phyloP scores from a whole-genome alignment of 2,113 vertebrate genomes.

The Saguinus midas region DNA sequence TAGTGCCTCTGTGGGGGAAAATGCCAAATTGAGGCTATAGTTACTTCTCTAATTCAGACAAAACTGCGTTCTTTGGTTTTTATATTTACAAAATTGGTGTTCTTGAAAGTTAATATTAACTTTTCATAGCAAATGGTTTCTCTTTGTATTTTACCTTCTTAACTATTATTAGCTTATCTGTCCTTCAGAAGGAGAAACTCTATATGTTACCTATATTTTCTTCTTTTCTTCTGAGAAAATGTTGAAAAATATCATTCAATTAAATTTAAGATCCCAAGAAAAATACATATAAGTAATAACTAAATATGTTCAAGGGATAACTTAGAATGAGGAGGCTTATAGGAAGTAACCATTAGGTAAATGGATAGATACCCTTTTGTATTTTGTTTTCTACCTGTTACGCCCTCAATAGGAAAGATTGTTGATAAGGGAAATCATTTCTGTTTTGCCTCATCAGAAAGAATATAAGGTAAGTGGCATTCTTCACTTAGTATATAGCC shows the following conservation, averaged over 20 bases:
- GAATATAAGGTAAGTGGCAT: background rate
- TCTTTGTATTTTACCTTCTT: background rate
- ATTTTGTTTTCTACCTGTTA: background rate
- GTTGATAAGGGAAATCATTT: background rate
- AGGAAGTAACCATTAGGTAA: background rate
- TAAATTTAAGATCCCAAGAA: slow-evolving; percentile 19
- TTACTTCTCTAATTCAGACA: slow-evolving; percentile 35
- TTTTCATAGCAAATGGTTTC: background rate
- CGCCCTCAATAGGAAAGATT: background rate
- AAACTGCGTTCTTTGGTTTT: background rate
- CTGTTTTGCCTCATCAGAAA: background rate
- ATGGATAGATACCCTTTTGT: background rate
- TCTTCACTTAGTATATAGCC: background rate
- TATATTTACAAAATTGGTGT: background rate
- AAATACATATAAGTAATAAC: slow-evolving; percentile 18
- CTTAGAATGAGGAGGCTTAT: background rate
- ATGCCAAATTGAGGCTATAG: background rate
- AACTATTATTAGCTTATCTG: background rate
- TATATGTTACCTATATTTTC: background rate
- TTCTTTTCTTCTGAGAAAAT: background rate
- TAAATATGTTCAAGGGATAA: background rate
- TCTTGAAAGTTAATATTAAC: background rate
- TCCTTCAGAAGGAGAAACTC: background rate
- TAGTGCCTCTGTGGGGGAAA: background rate
- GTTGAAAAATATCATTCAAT: background rate